A percentile compares a stretch with the other conserved stretches of the same genome.
Evolutionary conservation across 2,113 vertebrate genomes (phyloP).

Genomic region (Lipophrys pholis): DNA sequence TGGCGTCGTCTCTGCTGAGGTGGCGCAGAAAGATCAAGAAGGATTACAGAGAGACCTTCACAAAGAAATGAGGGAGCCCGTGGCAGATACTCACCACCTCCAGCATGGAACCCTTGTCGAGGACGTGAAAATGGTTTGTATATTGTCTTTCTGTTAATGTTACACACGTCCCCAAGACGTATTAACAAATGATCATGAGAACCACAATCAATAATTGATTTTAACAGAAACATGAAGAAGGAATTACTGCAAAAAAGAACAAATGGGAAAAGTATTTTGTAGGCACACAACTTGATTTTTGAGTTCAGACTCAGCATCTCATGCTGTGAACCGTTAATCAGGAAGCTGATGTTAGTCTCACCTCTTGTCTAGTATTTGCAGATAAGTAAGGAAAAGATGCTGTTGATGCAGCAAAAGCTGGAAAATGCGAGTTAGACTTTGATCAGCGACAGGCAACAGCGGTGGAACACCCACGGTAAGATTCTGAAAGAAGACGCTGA

Average conservation of each 20-base stretch:
- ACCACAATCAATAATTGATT: background rate
- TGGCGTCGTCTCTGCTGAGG: conserved; percentile 72
- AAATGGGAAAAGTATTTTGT: conserved; percentile 85
- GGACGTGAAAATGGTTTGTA: conserved; percentile 86
- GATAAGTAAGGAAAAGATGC: conserved; percentile 85
- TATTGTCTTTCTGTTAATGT: background rate
- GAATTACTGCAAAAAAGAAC: conserved; percentile 78
- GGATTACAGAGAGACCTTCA: conserved; percentile 80
- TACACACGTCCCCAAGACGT: background rate
- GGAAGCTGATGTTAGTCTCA: background rate
- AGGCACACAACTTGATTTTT: conserved; percentile 82
- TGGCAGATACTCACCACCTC: conserved; percentile 83
- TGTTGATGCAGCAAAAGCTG: conserved; percentile 82
- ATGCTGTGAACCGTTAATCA: background rate
- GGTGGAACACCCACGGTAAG: conserved; percentile 87
- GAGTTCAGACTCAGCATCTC: background rate
- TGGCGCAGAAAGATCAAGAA: conserved; percentile 85
- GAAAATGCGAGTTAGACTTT: conserved; percentile 86
- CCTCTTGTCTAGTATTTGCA: conserved; percentile 83
- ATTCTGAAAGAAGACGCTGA: conserved; percentile 85
- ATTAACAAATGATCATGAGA: background rate
- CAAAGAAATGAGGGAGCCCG: conserved; percentile 77
- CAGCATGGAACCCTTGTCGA: conserved; percentile 82
- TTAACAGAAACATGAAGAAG: conserved; percentile 88
- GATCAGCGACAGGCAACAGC: conserved; percentile 85